These are phyloP conservation scores for Bursaphelenchus mucronatus DNA, from an alignment of 1,140 invertebrate genomes.

Conservation along the genomic window DNA sequence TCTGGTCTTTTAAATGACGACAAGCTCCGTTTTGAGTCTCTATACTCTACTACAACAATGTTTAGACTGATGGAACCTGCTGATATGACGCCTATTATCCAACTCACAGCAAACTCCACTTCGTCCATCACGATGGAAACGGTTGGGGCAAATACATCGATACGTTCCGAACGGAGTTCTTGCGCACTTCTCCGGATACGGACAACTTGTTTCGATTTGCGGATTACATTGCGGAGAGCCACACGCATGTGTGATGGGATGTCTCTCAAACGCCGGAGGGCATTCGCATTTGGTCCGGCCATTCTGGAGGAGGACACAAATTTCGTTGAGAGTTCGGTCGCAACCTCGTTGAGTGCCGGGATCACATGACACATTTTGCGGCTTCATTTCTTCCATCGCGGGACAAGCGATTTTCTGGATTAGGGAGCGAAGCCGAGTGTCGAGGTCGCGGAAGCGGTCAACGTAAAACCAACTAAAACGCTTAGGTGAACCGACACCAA, in stretches of 20 bases:
- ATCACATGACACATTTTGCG: conserved; percentile 34
- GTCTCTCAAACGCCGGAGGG: conserved; percentile 51
- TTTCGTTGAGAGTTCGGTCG: conserved; percentile 55
- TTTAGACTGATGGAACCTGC: no score
- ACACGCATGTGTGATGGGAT: conserved; percentile 57
- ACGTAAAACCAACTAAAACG: conserved; percentile 54
- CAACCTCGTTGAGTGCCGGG: conserved; percentile 56
- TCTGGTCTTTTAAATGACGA: no score
- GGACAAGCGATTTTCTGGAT: conserved; percentile 60
- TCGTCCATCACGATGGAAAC: conserved; percentile 41
- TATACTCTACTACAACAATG: conserved; percentile 11
- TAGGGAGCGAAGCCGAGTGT: conserved; percentile 57
- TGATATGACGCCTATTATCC: not conserved
- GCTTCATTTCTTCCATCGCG: conserved; percentile 8
- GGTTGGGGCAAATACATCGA: conserved; percentile 52
- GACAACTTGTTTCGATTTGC: conserved; percentile 55
- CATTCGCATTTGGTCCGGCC: conserved; percentile 54
- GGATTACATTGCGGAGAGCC: conserved; percentile 29
- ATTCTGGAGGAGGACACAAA: conserved; percentile 38
- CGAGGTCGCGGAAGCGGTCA: conserved; percentile 60
- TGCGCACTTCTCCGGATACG: conserved; percentile 51
- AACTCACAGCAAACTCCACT: conserved; percentile 45
- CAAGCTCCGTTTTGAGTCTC: not conserved
- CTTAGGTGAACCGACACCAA: not conserved
- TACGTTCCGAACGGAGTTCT: conserved; percentile 44